These are phyloP conservation scores for Netta rufina DNA, from an alignment of 2,797 vertebrate genomes.

Conservation along the genomic window DNA sequence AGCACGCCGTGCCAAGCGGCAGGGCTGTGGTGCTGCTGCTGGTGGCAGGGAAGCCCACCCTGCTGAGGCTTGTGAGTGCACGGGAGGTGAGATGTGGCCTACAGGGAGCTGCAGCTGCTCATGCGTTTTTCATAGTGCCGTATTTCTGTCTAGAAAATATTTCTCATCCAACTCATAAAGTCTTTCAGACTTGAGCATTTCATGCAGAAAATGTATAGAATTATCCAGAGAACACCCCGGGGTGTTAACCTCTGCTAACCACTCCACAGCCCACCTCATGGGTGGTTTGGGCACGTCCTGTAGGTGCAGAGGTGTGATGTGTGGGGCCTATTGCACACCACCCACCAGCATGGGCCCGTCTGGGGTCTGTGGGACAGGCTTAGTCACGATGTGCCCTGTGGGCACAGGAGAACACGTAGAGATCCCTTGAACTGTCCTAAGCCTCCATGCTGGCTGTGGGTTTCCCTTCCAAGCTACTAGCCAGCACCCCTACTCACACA, in stretches of 20 bases:
- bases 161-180: neutral
- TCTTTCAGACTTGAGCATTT: neutral
- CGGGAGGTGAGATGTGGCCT: neutral
- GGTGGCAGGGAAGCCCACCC: neutral
- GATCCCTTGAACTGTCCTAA: neutral
- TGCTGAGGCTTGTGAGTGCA: neutral
- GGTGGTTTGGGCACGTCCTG: accelerated
- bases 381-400: neutral
- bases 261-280: neutral
- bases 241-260: neutral
- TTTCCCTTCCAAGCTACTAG: neutral
- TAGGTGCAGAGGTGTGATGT: too few relatives aligned
- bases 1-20: neutral
- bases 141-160: slow-evolving; percentile 16
- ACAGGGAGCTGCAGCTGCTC: neutral
- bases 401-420: accelerated
- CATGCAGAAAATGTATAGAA: slow-evolving; percentile 15
- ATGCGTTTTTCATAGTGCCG: neutral
- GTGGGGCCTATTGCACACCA: neutral
- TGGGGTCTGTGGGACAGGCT: accelerated
- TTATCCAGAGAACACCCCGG: neutral
- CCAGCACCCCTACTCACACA: neutral
- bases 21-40: neutral
- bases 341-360: accelerated
- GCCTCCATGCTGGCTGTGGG: accelerated